Base-by-base conservation (phyloP, 2,888 invertebrate species). In the Drosophila paramelanica region DNA sequence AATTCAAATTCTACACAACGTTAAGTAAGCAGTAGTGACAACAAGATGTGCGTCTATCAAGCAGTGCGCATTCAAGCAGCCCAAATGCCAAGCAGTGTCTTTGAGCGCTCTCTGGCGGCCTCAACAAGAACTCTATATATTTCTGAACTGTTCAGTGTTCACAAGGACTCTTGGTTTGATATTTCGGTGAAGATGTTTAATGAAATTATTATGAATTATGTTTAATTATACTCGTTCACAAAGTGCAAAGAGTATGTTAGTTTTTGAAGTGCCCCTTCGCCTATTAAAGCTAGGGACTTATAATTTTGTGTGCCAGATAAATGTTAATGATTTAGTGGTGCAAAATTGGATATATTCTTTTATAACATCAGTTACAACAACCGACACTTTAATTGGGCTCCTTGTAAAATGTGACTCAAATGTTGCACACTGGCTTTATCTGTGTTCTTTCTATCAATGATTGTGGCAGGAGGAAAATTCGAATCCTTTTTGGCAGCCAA, bases 401-500 rank as follows among this genome's bases (percentile, higher is more conserved):
- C 4, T 13, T 13, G 13, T 5, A 5, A 36, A 36, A 13, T 13
- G 13, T 13, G 36, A 11, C 36, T 17, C 17, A 41, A 41, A 10
- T 5, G 5, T 14, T n/a, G 38, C 38, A 25, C 13, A n/a, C 3
- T 1, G n/a, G 13, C 25, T 36, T 13, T 14, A 14, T 25, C 36
- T 7, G 8, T 51, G 31, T 51, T 17, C 33, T 47, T 61, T 20
- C 50, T 52, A 41, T 43, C 23, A 36, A 38, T 59, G 55, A 38
- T 33, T 42, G 31, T 42, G 25, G 14, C 49, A 55, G 20, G 10
- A n/a, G 50, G 39, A 41, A 27, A 39, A 50, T 4, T 39, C 31
- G n/a, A 43, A 38, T 17, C 43, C 10, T n/a, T 27, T 14, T 14
- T 8, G 11, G 13, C 17, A 51, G 27, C 14, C 17, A 33, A 23